Percentiles rank a stretch among this genome's conserved stretches.
These are phyloP conservation scores for Acanthurus leucopareius DNA, from an alignment of 2,797 vertebrate species.

Conservation along the genomic window DNA sequence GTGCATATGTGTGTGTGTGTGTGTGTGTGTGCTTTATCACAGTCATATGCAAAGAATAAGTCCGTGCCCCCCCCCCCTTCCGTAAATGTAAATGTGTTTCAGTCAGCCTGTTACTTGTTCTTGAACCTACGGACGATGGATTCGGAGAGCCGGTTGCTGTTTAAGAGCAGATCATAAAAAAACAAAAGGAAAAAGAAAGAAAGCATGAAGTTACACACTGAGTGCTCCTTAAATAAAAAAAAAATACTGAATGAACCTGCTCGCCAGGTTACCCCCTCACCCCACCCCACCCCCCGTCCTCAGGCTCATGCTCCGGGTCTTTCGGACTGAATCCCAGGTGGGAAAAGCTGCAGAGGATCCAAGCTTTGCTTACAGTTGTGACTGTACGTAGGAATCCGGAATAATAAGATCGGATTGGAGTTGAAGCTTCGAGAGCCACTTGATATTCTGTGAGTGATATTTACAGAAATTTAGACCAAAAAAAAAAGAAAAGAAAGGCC, in stretches of 20 bases:
- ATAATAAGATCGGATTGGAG: neutral
- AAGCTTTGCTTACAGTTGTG: constrained; percentile 33
- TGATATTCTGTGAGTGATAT: constrained; percentile 38
- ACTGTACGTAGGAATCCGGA: constrained; percentile 31
- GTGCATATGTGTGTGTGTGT: constrained; percentile 21
- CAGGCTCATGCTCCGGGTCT: neutral
- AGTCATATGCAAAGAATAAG: constrained; percentile 39
- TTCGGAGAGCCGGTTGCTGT: constrained; percentile 22
- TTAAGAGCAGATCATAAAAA: neutral
- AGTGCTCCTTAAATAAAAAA: constrained; percentile 19
- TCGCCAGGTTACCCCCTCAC: constrained; percentile 17
- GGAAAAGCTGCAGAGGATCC: constrained; percentile 11
- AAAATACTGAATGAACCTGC: constrained; percentile 44
- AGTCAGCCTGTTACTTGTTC: constrained; percentile 44
- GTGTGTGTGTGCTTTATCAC: constrained; percentile 38
- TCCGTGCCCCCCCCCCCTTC: neutral
- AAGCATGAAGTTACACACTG: constrained; percentile 38
- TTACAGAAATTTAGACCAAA: constrained; percentile 12
- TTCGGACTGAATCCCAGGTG: constrained; percentile 32
- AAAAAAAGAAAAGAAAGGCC: constrained; percentile 6
- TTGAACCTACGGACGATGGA: constrained; percentile 40
- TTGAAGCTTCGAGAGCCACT: constrained; percentile 28
- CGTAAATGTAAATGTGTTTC: constrained; percentile 43
- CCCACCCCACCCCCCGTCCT: neutral
- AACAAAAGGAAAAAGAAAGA: neutral